Conservation (phyloP, 1,140 invertebrate species). For the Aricia agestis region DNA sequence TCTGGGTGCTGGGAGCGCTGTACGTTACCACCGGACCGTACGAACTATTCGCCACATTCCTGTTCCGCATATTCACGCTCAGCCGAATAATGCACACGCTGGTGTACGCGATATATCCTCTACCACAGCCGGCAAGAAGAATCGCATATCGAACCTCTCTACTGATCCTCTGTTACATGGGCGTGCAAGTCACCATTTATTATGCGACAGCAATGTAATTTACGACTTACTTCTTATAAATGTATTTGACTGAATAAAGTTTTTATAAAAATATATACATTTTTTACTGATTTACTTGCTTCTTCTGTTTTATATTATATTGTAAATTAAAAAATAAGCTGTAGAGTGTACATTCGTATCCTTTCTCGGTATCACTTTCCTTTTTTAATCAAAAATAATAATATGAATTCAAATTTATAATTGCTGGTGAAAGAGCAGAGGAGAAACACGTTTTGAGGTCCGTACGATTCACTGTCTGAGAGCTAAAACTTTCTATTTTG, state of each 20-base stretch:
- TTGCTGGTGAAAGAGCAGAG: not conserved
- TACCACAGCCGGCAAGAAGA: slow-evolving; percentile 50
- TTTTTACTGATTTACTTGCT: no score
- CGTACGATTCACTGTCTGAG: not conserved
- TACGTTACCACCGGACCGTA: slow-evolving; percentile 81
- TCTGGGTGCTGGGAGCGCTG: slow-evolving; percentile 79
- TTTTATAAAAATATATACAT: no score
- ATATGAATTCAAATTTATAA: not conserved
- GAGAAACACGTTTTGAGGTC: not conserved
- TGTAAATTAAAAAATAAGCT: no score
- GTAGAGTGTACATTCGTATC: no score
- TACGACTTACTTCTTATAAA: no score
- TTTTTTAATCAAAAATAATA: no score
- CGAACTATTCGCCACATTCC: slow-evolving; percentile 65
- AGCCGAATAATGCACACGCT: slow-evolving; percentile 80
- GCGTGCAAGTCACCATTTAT: slow-evolving; percentile 43
- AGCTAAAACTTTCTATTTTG: not conserved
- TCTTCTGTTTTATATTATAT: no score
- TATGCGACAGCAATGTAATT: slow-evolving; percentile 44
- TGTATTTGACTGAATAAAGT: no score
- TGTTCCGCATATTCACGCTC: slow-evolving; percentile 79
- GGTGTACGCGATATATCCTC: slow-evolving; percentile 76
- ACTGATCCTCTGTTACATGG: slow-evolving; percentile 54
- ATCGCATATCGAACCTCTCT: slow-evolving; percentile 44
- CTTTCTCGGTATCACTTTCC: no score